phyloP scores from a whole-genome alignment of 2,888 invertebrate genomes.

The Tipula helvola region DNA sequence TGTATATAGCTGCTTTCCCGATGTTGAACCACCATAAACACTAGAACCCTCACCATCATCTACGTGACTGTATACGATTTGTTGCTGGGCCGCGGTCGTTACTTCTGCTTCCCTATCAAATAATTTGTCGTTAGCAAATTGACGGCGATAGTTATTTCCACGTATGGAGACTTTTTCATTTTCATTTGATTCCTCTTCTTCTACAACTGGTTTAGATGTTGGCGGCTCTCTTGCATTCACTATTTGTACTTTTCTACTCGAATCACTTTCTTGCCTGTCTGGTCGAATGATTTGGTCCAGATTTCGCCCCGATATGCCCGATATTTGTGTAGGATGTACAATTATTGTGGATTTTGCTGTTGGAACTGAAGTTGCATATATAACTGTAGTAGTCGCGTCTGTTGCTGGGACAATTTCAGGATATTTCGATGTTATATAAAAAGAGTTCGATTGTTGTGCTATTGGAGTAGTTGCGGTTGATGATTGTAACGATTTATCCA shows the following conservation, averaged over 20 bases:
- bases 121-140: slow-evolving; percentile 41
- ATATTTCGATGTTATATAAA: slow-evolving; percentile 6
- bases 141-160: slow-evolving; percentile 49
- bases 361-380: slow-evolving; percentile 24
- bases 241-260: slow-evolving; percentile 17
- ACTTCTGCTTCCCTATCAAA: slow-evolving; percentile 22
- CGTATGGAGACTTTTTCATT: slow-evolving; percentile 34
- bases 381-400: slow-evolving; percentile 22
- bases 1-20: slow-evolving; percentile 52
- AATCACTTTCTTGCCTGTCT: slow-evolving; percentile 20
- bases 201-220: slow-evolving; percentile 41
- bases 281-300: slow-evolving; percentile 16
- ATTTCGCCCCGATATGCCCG: slow-evolving; percentile 14
- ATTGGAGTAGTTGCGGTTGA: background rate
- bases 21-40: slow-evolving; percentile 52
- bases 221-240: slow-evolving; percentile 13
- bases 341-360: slow-evolving; percentile 19
- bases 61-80: slow-evolving; percentile 43
- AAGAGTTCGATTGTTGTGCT: background rate
- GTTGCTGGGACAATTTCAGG: background rate
- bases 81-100: slow-evolving; percentile 38
- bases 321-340: slow-evolving; percentile 20
- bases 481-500: background rate
- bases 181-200: slow-evolving; percentile 37
- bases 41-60: slow-evolving; percentile 53